These are phyloP conservation scores for Heteropelma amictum DNA, from an alignment of 2,888 invertebrate species.

Conservation along the genomic window DNA sequence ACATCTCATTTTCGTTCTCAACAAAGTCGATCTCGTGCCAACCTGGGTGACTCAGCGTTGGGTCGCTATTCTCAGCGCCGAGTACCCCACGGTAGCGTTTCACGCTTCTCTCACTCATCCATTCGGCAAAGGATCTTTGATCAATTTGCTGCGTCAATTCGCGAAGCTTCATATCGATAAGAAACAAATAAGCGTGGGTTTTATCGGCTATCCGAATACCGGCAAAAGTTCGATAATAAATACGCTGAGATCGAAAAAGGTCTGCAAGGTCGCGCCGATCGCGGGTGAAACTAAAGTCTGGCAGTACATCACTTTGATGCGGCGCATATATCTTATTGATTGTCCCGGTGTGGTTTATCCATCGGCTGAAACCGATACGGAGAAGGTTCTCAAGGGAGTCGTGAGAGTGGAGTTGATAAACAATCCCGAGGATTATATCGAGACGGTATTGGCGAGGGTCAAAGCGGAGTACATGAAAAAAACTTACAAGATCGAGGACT, in stretches of 20 bases:
- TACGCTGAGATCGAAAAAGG: slow-evolving; percentile 96
- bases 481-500: slow-evolving; percentile 92
- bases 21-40: slow-evolving; percentile 97
- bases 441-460: slow-evolving; percentile 90
- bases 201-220: slow-evolving; percentile 99
- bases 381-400: slow-evolving; percentile 97
- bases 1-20: slow-evolving; percentile 97
- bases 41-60: slow-evolving; percentile 99
- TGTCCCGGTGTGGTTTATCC: slow-evolving; percentile 99
- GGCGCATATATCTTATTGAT: slow-evolving; percentile 97
- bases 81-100: slow-evolving; percentile 98
- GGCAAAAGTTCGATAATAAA: slow-evolving; percentile 99
- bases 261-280: slow-evolving; percentile 99
- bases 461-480: slow-evolving; percentile 92
- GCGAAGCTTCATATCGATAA: slow-evolving; percentile 96
- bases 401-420: slow-evolving; percentile 97
- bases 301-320: slow-evolving; percentile 99
- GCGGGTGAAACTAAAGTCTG: slow-evolving; percentile 99
- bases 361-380: slow-evolving; percentile 95
- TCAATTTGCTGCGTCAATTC: slow-evolving; percentile 96
- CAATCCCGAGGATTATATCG: slow-evolving; percentile 96
- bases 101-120: slow-evolving; percentile 99
- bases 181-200: slow-evolving; percentile 98
- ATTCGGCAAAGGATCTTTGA: slow-evolving; percentile 98
- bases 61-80: slow-evolving; percentile 95